Percentiles rank a stretch among this genome's conserved stretches.
Conservation (phyloP, 1,140 invertebrate species). For the Heliconius nattereri region DNA sequence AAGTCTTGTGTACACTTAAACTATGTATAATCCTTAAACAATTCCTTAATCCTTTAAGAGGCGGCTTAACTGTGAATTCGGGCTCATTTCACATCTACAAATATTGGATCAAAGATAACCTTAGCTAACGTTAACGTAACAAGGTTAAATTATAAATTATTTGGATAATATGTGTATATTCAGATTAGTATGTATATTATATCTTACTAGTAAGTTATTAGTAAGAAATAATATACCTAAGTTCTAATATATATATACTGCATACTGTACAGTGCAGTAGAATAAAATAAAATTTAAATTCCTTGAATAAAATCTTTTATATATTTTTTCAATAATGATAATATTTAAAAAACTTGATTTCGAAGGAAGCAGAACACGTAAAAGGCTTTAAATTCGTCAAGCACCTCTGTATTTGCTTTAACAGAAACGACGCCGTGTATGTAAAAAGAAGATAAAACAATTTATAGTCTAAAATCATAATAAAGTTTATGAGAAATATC, state of each 20-base stretch:
- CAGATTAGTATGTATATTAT: no score
- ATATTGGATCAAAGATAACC: conserved; percentile 2
- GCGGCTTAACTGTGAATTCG: not conserved
- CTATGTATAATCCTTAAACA: conserved; percentile 4
- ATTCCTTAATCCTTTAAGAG: conserved; percentile 12
- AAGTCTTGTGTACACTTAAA: not conserved
- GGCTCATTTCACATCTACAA: conserved; percentile 6
- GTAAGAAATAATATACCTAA: no score
- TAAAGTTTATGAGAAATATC: no score
- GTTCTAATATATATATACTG: no score
- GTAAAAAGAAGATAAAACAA: conserved; percentile 21
- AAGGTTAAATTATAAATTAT: not conserved
- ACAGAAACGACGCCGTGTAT: conserved; percentile 5
- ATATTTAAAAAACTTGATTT: conserved; percentile 12
- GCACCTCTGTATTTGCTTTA: conserved; percentile 28
- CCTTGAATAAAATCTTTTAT: not conserved
- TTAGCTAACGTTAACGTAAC: not conserved
- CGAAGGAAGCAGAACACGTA: conserved; percentile 14
- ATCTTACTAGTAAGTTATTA: no score
- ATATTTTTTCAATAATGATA: not conserved
- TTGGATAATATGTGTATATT: not conserved
- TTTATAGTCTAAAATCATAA: no score
- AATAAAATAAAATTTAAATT: no score
- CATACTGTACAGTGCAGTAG: no score
- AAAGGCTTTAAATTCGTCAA: not conserved